Conservation (phyloP, 1,140 invertebrate genomes). For the Charaxes varanes region DNA sequence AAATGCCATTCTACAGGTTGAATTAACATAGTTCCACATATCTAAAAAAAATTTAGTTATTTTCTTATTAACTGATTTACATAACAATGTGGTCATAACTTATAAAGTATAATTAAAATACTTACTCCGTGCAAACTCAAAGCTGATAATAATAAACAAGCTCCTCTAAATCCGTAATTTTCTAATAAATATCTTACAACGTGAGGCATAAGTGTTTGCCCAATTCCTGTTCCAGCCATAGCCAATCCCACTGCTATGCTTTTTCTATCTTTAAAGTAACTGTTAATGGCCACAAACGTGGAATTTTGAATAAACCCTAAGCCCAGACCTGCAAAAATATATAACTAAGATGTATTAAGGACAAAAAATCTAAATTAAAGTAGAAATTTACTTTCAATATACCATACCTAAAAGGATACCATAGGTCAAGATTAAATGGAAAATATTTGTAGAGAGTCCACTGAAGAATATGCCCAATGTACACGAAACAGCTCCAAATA, state of each 20-base stretch:
- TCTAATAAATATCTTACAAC: constrained; percentile 77
- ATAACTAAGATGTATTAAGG: too few species aligned
- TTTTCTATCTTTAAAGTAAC: constrained; percentile 80
- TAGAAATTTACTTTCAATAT: too few species aligned
- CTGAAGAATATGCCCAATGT: constrained; percentile 77
- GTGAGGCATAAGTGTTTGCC: constrained; percentile 84
- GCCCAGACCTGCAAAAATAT: constrained; percentile 76
- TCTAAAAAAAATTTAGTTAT: constrained; percentile 30
- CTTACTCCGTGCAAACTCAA: constrained; percentile 77
- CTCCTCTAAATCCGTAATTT: constrained; percentile 74
- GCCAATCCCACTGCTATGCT: constrained; percentile 81
- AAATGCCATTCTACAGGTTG: constrained; percentile 74
- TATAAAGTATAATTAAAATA: constrained; percentile 16
- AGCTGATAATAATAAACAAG: constrained; percentile 76
- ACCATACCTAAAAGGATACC: constrained; percentile 78
- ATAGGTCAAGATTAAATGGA: constrained; percentile 80
- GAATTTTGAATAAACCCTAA: constrained; percentile 79
- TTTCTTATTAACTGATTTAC: neutral
- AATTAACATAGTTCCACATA: constrained; percentile 64
- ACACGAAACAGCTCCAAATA: constrained; percentile 76
- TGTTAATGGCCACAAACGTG: constrained; percentile 82
- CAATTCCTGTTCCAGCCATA: constrained; percentile 81
- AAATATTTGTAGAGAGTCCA: constrained; percentile 76
- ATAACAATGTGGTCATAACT: too few species aligned
- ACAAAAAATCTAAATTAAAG: too few species aligned